A percentile compares a stretch with the other conserved stretches of the same genome.
phyloP scores from a whole-genome alignment of 2,888 invertebrate genomes.

The Eubasilissa splendida region DNA sequence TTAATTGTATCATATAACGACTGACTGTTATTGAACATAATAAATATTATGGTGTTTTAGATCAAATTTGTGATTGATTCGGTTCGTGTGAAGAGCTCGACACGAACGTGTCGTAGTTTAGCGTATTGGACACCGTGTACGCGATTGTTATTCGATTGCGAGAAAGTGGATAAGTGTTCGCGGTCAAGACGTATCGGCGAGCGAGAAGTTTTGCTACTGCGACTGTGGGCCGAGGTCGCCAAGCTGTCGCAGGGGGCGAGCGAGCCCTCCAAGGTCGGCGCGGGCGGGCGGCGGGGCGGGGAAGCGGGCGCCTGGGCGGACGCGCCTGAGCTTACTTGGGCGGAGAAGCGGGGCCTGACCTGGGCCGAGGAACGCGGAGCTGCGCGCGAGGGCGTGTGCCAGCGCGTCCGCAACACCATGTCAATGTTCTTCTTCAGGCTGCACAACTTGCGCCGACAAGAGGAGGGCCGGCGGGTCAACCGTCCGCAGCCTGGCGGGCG shows the following conservation, averaged over 20 bases:
- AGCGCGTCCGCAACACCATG: conserved; percentile 75
- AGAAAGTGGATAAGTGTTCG: too few relatives aligned
- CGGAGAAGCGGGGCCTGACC: conserved; percentile 54
- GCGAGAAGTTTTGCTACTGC: not conserved
- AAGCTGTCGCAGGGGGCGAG: conserved; percentile 51
- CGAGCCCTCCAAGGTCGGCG: conserved; percentile 28
- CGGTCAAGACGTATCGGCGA: not conserved
- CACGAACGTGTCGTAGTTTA: too few relatives aligned
- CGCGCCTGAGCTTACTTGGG: not conserved
- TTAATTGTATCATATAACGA: too few relatives aligned
- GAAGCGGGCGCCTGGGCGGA: conserved; percentile 23
- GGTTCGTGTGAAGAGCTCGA: not conserved
- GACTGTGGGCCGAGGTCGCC: conserved; percentile 19
- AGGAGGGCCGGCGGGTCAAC: conserved; percentile 81
- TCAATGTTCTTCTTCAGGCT: conserved; percentile 97
- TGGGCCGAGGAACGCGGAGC: conserved; percentile 35
- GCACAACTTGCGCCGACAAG: conserved; percentile 90
- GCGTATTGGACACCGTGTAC: too few relatives aligned
- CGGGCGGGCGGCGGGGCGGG: conserved; percentile 55
- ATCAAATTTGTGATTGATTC: not conserved
- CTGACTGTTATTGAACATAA: too few relatives aligned
- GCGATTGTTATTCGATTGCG: too few relatives aligned
- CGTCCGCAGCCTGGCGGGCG: conserved; percentile 60
- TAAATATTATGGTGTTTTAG: too few relatives aligned
- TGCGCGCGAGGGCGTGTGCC: not conserved